phyloP scores from a whole-genome alignment of 2,797 vertebrate genomes.

The Acanthopagrus latus region DNA sequence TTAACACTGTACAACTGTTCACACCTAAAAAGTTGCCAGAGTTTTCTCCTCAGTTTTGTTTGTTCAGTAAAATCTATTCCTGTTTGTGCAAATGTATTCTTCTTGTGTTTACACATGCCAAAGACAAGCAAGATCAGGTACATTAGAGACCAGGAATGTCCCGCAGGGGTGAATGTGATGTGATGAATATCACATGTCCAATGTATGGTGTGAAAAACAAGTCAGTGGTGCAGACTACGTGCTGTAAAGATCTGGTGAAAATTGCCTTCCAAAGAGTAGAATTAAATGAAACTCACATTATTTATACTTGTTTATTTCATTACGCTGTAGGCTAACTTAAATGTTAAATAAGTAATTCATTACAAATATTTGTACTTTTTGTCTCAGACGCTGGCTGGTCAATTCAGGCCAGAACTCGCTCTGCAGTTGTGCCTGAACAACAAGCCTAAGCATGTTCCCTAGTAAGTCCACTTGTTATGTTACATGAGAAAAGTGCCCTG shows the following conservation, averaged over 20 bases:
- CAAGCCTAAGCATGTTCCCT: neutral
- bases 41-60: neutral
- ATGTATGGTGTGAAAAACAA: neutral
- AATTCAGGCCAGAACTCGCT: neutral
- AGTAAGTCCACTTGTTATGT: neutral
- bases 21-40: neutral
- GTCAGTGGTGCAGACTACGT: neutral
- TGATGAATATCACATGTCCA: neutral
- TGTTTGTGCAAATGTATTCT: neutral
- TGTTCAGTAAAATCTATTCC: neutral
- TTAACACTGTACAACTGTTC: neutral
- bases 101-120: neutral
- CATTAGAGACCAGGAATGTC: neutral
- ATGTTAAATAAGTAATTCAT: neutral
- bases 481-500: too few relatives aligned
- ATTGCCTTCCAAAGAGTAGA: neutral
- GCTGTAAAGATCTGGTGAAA: neutral
- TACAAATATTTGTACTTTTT: neutral
- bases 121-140: neutral
- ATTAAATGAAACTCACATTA: neutral
- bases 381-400: neutral
- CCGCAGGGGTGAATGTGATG: neutral
- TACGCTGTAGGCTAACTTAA: neutral
- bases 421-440: neutral
- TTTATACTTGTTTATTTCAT: neutral